A percentile compares a stretch with the other conserved stretches of the same genome.
Conservation (phyloP, 2,113 vertebrate genomes). For the Litocranius walleri region DNA sequence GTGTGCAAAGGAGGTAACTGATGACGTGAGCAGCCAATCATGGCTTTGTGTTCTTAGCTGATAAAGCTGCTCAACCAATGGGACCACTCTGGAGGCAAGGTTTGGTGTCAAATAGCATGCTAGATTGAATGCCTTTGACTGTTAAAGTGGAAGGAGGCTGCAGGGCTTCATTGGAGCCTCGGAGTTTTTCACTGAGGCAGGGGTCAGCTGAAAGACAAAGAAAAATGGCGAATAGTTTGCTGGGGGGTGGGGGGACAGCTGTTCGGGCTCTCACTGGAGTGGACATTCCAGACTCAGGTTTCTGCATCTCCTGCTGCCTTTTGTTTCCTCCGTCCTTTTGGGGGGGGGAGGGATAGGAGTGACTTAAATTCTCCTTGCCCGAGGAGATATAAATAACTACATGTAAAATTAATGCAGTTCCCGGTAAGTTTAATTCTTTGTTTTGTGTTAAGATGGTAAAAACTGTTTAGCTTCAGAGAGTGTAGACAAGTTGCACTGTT, state of each 20-base stretch:
- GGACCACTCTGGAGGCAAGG: conserved; percentile 69
- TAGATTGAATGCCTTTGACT: conserved; percentile 94
- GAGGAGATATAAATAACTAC: conserved; percentile 77
- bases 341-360: conserved; percentile 76
- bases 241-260: conserved; percentile 75
- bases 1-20: conserved; percentile 83
- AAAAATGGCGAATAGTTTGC: conserved; percentile 82
- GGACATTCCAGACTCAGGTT: conserved; percentile 75
- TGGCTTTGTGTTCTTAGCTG: conserved; percentile 36
- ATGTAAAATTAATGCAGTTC: conserved; percentile 78
- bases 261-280: conserved; percentile 84
- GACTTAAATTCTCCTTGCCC: conserved; percentile 79
- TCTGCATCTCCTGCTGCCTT: conserved; percentile 82
- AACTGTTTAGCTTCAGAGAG: conserved; percentile 70
- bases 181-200: conserved; percentile 86
- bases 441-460: conserved; percentile 69
- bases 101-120: conserved; percentile 91
- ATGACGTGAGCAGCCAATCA: conserved; percentile 75
- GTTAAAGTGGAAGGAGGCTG: conserved; percentile 96
- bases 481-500: conserved; percentile 80
- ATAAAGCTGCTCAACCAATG: conserved; percentile 81
- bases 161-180: conserved; percentile 88
- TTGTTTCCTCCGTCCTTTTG: conserved; percentile 78
- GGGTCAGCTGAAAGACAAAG: conserved; percentile 94
- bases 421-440: conserved; percentile 79